A percentile compares a stretch with the other conserved stretches of the same genome.
phyloP scores from a whole-genome alignment of 2,888 invertebrate species.

The Eupeodes latifasciatus region DNA sequence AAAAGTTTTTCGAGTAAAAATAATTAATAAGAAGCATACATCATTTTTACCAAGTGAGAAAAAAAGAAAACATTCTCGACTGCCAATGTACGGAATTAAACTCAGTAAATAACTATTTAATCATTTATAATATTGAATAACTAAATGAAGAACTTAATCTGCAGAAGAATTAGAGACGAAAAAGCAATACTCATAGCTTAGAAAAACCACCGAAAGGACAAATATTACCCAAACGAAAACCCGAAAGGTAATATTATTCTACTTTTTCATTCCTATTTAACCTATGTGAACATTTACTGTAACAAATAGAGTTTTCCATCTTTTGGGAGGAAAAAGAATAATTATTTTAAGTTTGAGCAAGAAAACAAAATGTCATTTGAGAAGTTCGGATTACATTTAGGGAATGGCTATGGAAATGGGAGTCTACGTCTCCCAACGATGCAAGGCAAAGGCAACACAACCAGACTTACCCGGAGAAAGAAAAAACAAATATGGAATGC shows the following conservation, averaged over 20 bases:
- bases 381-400: background rate
- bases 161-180: background rate
- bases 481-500: slow-evolving; percentile 27
- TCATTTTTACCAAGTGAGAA: slow-evolving; percentile 32
- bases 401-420: background rate
- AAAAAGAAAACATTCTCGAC: slow-evolving; percentile 29
- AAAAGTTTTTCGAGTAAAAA: slow-evolving; percentile 19
- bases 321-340: background rate
- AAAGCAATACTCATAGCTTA: background rate
- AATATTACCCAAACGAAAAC: background rate
- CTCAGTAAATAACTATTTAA: background rate
- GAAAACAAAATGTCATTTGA: background rate
- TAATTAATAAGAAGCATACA: slow-evolving; percentile 28
- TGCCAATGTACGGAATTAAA: background rate
- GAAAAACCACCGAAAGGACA: slow-evolving; percentile 6
- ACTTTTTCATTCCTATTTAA: background rate
- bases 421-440: background rate
- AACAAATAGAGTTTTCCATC: background rate
- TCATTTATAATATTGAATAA: background rate
- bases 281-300: background rate
- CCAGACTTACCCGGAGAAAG: background rate
- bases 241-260: slow-evolving; percentile 20
- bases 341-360: background rate
- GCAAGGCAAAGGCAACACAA: background rate
- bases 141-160: background rate